Base-by-base conservation (phyloP, 2,888 invertebrate species). In the Anthrax anthrax region DNA sequence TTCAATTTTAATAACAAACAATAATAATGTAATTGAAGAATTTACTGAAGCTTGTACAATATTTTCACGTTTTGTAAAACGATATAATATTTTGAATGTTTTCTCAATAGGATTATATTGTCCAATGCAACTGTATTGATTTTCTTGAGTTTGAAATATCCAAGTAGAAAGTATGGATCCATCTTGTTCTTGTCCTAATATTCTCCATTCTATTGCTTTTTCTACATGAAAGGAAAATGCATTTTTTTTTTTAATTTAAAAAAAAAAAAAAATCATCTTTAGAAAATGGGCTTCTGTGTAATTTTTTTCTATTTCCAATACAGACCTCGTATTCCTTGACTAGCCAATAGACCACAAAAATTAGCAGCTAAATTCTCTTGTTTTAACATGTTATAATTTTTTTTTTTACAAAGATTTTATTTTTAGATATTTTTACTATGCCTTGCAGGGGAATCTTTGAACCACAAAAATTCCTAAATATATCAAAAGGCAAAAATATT, bases 21-120 rank as follows among this genome's bases (percentile, higher is more conserved):
- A 78, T 39, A 87, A 61, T 47, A 85, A 64, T 2, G 78, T 79
- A 45, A 74, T 75, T 43, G 73, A 74, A 51, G 75, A 74, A 60
- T 87, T 87, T 5, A 87, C 73, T 5, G 85, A 81, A 14, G 86
- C 87, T 68, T 89, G 88, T 52, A 86, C 78, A 44, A 86, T 73
- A 59, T 85, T 84, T 3, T 78, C 59, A 51, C 74, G 70, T 44
- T 72, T 70, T 6, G 73, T 61, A 60, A 86, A 82, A 19, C 72
- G 74, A 58, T 82, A 73, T 12, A 88, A 63, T 32, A 74, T 71
- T 55, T 71, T 63, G 44, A 83, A 62, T 6, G 69, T 65, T 61
- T 82, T 80, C 18, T 72, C 70, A 48, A 73, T 70, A 50, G 77
- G 74, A 49, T 73, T 71, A 57, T 80, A 83, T 38, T 77, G 67